Evolutionary conservation across 2,797 vertebrate genomes (phyloP).

Genomic region (Rhabdomys pumilio): DNA sequence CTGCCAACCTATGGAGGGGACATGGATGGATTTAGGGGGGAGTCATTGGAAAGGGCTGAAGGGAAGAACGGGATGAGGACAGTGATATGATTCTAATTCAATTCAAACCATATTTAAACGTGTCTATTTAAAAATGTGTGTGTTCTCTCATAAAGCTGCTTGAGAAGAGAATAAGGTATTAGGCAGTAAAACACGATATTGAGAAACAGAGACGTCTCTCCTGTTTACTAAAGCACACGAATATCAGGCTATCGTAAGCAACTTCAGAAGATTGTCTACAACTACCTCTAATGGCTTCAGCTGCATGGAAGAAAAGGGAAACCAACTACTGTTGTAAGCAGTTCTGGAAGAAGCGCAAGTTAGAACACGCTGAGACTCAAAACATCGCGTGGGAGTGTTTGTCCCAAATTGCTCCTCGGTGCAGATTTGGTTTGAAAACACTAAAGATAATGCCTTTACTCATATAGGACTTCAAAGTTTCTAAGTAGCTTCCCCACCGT

Average conservation of each 20-base stretch:
- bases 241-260: slow-evolving; percentile 45
- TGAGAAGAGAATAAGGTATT: background rate
- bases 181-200: background rate
- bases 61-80: background rate
- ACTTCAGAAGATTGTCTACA: slow-evolving; percentile 54
- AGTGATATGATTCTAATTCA: background rate
- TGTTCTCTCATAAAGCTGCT: background rate
- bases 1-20: background rate
- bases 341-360: no score
- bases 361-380: background rate
- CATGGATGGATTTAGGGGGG: background rate
- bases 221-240: slow-evolving; percentile 16
- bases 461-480: background rate
- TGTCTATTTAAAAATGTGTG: background rate
- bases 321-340: background rate
- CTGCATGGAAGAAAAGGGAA: background rate
- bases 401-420: background rate
- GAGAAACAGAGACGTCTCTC: background rate
- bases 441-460: slow-evolving; percentile 1
- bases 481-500: background rate
- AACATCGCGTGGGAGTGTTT: background rate
- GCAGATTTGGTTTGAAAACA: slow-evolving; percentile 62
- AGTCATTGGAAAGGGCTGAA: no score
- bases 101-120: background rate
- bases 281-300: slow-evolving; percentile 31